Evolutionary conservation across 2,113 vertebrate genomes (phyloP).

Genomic region (Micromys minutus): DNA sequence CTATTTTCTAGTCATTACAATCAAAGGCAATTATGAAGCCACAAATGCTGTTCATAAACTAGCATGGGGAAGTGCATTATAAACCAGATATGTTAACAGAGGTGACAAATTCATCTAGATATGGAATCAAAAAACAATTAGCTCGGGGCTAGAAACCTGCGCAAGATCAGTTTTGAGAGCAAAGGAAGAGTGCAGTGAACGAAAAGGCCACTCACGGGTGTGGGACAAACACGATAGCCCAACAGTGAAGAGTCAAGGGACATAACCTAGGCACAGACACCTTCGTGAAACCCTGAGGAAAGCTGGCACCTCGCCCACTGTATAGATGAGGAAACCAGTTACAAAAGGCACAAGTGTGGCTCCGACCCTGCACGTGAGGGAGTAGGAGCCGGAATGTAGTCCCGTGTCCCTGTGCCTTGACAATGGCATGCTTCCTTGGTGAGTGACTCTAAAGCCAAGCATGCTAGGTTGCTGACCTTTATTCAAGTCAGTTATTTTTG

Average conservation of each 20-base stretch:
- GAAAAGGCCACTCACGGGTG: background rate
- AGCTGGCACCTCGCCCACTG: conserved; percentile 18
- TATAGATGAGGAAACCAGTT: background rate
- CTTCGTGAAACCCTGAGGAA: background rate
- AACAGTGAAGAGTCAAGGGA: background rate
- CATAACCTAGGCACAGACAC: background rate
- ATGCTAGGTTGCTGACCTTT: conserved; percentile 21
- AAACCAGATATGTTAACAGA: conserved; percentile 4
- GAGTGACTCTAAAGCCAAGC: conserved; percentile 40
- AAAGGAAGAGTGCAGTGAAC: background rate
- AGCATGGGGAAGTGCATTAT: background rate
- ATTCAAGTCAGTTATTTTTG: conserved; percentile 53
- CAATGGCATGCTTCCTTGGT: conserved; percentile 4
- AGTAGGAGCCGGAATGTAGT: conserved; percentile 12
- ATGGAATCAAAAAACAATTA: background rate
- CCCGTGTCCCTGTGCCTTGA: background rate
- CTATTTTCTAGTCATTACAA: conserved; percentile 40
- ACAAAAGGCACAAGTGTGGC: background rate
- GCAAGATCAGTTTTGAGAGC: conserved; percentile 21
- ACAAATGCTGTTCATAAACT: conserved; percentile 13
- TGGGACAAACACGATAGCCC: background rate
- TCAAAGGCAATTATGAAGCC: conserved; percentile 41
- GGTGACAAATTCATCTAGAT: conserved; percentile 5
- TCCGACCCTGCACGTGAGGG: background rate
- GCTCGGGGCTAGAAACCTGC: background rate